Conservation (phyloP, 2,113 vertebrate genomes). For the Meleagris gallopavo region DNA sequence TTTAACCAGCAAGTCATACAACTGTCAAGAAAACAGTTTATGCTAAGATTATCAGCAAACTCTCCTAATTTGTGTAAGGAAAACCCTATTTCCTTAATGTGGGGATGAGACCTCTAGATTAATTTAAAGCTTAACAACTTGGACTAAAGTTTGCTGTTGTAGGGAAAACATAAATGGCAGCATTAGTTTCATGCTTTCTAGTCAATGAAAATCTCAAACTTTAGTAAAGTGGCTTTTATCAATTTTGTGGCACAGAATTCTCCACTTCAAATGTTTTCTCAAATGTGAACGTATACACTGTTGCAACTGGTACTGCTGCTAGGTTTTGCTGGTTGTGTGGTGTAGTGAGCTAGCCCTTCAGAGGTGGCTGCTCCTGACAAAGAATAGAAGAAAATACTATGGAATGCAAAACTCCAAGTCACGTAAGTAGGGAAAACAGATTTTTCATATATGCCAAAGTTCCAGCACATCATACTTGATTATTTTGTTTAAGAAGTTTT, state of each 20-base stretch:
- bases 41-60: background rate
- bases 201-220: background rate
- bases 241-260: background rate
- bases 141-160: background rate
- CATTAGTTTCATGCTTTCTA: background rate
- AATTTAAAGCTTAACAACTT: background rate
- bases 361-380: background rate
- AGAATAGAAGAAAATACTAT: background rate
- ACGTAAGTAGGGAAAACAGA: background rate
- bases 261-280: background rate
- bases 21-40: background rate
- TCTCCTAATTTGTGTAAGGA: background rate
- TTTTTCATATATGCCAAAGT: background rate
- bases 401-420: background rate
- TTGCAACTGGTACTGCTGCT: background rate
- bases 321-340: background rate
- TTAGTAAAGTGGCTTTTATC: background rate
- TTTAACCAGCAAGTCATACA: background rate
- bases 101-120: background rate
- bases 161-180: background rate
- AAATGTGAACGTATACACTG: background rate
- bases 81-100: background rate
- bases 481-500: background rate
- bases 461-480: accelerated
- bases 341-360: background rate